Conservation (phyloP, 2,888 invertebrate genomes). For the Seira ritae region DNA sequence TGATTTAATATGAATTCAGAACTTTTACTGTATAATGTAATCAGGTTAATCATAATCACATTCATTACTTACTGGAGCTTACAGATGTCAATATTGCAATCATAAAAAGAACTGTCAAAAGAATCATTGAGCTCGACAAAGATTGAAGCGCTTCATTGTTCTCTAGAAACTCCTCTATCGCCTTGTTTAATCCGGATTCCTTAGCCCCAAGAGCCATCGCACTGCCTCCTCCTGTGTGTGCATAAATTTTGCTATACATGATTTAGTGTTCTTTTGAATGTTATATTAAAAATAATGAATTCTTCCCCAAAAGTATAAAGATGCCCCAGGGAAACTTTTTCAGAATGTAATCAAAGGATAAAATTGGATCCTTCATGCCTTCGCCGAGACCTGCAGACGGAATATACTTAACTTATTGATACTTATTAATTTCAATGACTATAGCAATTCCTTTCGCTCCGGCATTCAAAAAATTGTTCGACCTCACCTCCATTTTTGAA, state of each 20-base stretch:
- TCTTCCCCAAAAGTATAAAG: constrained; percentile 68
- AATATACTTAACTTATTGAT: too few species aligned
- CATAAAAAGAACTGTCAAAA: constrained; percentile 86
- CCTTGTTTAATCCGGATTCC: constrained; percentile 84
- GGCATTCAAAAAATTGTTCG: constrained; percentile 8
- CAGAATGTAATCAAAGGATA: constrained; percentile 68
- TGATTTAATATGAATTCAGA: too few species aligned
- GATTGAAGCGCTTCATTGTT: constrained; percentile 81
- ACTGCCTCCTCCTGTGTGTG: constrained; percentile 87
- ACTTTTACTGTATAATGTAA: too few species aligned
- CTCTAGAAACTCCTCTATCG: constrained; percentile 84
- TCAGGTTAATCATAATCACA: neutral
- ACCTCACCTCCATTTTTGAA: constrained; percentile 65
- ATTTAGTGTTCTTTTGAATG: too few species aligned
- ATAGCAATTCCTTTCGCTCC: too few species aligned
- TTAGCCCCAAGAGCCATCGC: constrained; percentile 92
- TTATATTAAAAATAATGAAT: too few species aligned
- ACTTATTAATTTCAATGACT: too few species aligned
- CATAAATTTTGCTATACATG: too few species aligned
- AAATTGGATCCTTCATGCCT: constrained; percentile 69
- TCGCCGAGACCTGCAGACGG: constrained; percentile 57
- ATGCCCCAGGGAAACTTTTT: constrained; percentile 72
- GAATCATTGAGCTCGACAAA: constrained; percentile 78
- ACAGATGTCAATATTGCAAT: constrained; percentile 91
- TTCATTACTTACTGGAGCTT: constrained; percentile 86